Base-by-base conservation (phyloP, 1,140 invertebrate species). In the Vanessa atalanta region DNA sequence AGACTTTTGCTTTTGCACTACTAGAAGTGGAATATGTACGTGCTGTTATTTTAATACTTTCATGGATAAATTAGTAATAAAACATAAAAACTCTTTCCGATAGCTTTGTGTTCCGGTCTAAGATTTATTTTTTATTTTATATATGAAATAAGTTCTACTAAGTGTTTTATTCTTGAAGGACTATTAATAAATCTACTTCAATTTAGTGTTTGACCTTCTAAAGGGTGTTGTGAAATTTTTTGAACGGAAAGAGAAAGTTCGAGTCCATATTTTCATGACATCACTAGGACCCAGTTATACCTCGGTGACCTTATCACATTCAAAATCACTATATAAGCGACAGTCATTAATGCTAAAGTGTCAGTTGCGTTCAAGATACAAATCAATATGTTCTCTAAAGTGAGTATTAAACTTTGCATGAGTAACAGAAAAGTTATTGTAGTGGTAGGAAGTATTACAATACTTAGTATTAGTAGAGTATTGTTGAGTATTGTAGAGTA, bases 311-410 rank as follows among this genome's bases (percentile, higher is more conserved):
- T 75, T 75, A 64, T 71, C 26, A 64, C 31, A 61, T 69, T 65
- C 64, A 75, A 75, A 75, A 71, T 64, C 20, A 75, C 68, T 72
- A 76, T 76, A 72, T 72, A 76, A 72, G 66, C 64, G 15, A 61
- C 15, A 37, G 47, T 57, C 73, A 73, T 73, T 65, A 55, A 61
- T 61, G 67, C 50, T 37, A 60, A 65, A 50, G 68, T 64, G 70
- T 70, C 69, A 77, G 65, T 72, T 55, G 67, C 43, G 63, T 23
- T 69, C 53, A 57, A 76, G 47, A 65, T 15, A 66, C 64, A 69
- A 26, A 72, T 16, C 65, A 75, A 43, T 47, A 78, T 78, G 73
- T 75, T 78, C 66, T 66, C 73, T 47, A 78, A 78, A 78, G 76
- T 78, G 60, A 78, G 72, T 69, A 7, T 47, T 12, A 23, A 23